Evolutionary conservation across 37 sponge, comb jelly and placozoan genomes (phyloP).

Genomic region (Beroe ovata): DNA sequence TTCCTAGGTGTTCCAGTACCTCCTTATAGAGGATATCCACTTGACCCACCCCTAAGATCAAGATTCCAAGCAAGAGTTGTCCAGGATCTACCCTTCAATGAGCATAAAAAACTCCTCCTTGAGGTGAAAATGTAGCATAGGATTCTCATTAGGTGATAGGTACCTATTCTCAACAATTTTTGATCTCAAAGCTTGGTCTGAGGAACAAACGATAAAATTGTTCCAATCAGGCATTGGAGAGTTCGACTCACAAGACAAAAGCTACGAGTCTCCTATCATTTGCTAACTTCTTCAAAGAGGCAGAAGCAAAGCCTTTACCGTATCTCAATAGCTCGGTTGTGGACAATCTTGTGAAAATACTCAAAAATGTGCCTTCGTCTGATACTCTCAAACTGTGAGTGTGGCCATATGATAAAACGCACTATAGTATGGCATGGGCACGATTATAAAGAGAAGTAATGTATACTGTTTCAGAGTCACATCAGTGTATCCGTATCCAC

Average conservation of each 20-base stretch:
- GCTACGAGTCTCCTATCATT: conserved; percentile 49
- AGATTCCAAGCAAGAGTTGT: conserved; percentile 82
- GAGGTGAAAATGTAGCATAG: too few relatives aligned
- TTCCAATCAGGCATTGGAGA: too few relatives aligned
- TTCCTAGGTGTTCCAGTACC: conserved; percentile 90
- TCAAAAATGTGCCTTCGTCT: background rate
- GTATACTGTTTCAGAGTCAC: conserved; percentile 16
- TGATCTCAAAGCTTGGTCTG: too few relatives aligned
- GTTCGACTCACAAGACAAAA: too few relatives aligned
- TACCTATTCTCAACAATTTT: too few relatives aligned
- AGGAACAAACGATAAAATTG: too few relatives aligned
- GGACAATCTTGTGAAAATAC: background rate
- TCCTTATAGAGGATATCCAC: conserved; percentile 88
- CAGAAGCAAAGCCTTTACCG: conserved; percentile 11
- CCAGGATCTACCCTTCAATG: conserved; percentile 62
- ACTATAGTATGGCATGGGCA: too few relatives aligned
- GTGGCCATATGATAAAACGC: too few relatives aligned
- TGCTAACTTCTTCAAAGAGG: conserved; percentile 19
- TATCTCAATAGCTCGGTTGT: background rate
- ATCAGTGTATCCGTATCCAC: background rate
- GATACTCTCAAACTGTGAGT: conserved; percentile 11
- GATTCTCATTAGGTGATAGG: too few relatives aligned
- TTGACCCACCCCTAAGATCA: conserved; percentile 91
- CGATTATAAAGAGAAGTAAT: too few relatives aligned
- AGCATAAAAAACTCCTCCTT: conserved; percentile 21